Base-by-base conservation (phyloP, 2,888 invertebrate species). In the Patella depressa region DNA sequence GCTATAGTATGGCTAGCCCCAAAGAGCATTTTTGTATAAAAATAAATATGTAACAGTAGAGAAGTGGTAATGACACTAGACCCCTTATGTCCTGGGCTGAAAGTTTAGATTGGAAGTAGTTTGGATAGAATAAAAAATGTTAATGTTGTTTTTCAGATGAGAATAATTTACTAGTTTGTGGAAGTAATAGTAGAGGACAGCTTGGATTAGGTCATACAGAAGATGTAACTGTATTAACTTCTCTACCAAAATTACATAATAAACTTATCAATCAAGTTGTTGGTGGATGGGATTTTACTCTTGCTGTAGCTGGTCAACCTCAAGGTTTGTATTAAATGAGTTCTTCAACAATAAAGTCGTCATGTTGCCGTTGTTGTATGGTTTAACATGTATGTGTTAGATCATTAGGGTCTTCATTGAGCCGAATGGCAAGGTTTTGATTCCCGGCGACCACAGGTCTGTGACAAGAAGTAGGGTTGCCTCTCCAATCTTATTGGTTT, bases 251-350 rank as follows among this genome's bases (percentile, higher is more conserved):
- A 19, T 75, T 82, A 14, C 72, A 77, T 9, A 59, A 73, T 14
- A 54, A 76, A n/a, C 78, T 69, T 15, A 79, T 88, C 53, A 73
- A 59, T 24, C 80, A 84, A 70, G 87, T 83, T 9, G 80, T 83
- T 45, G 87, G 86, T 65, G 89, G 90, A 29, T 90, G 90, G 90
- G 89, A 90, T 77, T 89, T 88, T 80, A 81, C 88, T 45, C 53
- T 89, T 3, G 85, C 85, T 65, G 75, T 89, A 0, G 82, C 87
- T 80, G 86, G 88, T 88, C 29, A 65, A 9, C 12, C 17, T 59
- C 45, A 19, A 19, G 19, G 69, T 34, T 45, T 72, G 59, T 53
- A 19, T 73, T 53, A 9, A 4, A 14, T 12, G n/a, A 54, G 74
- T 59, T 69, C 59, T 14, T 72, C 53, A 72, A 57, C 45, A 1